phyloP scores from a whole-genome alignment of 2,797 vertebrate genomes.

The Amblyraja radiata region DNA sequence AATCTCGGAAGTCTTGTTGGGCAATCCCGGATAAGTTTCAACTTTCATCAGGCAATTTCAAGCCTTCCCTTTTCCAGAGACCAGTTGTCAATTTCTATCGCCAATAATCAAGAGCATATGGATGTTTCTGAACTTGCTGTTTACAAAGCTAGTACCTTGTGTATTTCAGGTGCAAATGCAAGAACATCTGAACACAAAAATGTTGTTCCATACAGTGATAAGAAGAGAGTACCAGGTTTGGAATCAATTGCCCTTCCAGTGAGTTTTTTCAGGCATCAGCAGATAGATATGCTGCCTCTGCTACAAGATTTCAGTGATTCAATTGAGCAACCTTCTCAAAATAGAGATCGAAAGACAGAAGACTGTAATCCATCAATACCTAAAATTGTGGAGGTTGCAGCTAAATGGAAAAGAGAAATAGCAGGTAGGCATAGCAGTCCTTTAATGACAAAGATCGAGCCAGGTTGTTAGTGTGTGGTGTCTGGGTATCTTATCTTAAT shows the following conservation, averaged over 20 bases:
- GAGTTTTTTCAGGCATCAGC: conserved; percentile 16
- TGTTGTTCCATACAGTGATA: neutral
- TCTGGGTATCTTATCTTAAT: neutral
- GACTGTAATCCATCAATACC: conserved; percentile 69
- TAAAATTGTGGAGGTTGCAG: conserved; percentile 67
- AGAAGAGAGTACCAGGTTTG: neutral
- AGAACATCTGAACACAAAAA: neutral
- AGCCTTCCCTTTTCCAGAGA: conserved; percentile 47
- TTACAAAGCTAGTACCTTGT: neutral
- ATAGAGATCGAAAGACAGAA: conserved; percentile 67
- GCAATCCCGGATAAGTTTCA: conserved; percentile 65
- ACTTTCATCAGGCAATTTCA: conserved; percentile 47
- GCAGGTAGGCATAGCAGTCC: neutral
- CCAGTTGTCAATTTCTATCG: conserved; percentile 40
- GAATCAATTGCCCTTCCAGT: neutral
- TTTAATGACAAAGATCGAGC: too few relatives aligned
- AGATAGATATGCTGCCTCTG: neutral
- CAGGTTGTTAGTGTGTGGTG: too few relatives aligned
- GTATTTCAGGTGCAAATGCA: neutral
- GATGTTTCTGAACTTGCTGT: neutral
- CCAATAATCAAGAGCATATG: neutral
- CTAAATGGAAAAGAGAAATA: conserved; percentile 69
- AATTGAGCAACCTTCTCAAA: conserved; percentile 47
- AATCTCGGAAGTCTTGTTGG: conserved; percentile 54
- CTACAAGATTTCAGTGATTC: neutral